These are phyloP conservation scores for Helarctos malayanus DNA, from an alignment of 2,797 vertebrate species.

Conservation along the genomic window DNA sequence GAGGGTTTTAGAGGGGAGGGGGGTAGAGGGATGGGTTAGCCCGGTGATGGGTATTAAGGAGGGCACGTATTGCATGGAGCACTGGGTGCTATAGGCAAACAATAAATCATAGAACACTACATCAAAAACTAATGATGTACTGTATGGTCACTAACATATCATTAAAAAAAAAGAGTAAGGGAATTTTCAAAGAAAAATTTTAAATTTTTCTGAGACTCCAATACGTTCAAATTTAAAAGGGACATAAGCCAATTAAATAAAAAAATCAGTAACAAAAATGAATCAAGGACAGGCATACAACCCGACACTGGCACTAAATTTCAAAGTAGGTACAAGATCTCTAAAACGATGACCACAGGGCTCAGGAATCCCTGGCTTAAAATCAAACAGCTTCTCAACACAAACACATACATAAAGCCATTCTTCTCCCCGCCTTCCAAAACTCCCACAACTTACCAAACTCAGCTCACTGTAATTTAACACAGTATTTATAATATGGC, in stretches of 20 bases:
- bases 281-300: conserved; percentile 88
- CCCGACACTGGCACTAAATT: conserved; percentile 87
- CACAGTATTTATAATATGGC: conserved; percentile 86
- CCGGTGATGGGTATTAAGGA: no score
- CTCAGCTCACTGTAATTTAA: conserved; percentile 83
- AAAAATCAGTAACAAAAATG: conserved; percentile 87
- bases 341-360: conserved; percentile 87
- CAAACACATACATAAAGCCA: conserved; percentile 68
- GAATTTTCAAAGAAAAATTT: conserved; percentile 28
- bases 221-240: conserved; percentile 65
- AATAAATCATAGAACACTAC: no score
- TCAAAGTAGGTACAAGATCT: conserved; percentile 88
- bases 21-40: no score
- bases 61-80: no score
- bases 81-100: no score
- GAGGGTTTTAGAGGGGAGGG: no score
- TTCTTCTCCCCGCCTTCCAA: conserved; percentile 46
- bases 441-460: conserved; percentile 79
- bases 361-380: conserved; percentile 89
- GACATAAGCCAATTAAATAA: conserved; percentile 73
- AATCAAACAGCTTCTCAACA: conserved; percentile 88
- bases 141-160: no score
- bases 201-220: conserved; percentile 34
- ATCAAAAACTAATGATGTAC: no score
- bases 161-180: neutral